Evolutionary conservation across 2,113 vertebrate species (phyloP).

Genomic region (Scortum barcoo): DNA sequence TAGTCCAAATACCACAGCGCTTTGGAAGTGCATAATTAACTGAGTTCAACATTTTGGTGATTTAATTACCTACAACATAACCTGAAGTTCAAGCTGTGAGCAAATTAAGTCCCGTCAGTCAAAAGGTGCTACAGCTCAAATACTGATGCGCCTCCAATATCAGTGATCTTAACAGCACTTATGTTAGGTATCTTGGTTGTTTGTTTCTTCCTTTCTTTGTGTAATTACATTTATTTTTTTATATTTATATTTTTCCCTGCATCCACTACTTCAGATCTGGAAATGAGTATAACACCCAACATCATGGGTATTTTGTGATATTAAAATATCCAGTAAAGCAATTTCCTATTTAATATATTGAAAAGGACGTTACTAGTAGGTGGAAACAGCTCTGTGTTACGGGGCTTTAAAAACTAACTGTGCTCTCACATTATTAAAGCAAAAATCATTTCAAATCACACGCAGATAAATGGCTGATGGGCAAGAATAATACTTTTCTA

Average conservation of each 20-base stretch:
- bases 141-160: not conserved
- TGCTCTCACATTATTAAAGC: slow-evolving; percentile 34
- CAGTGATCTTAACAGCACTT: not conserved
- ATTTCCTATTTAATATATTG: slow-evolving; percentile 7
- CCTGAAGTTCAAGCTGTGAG: slow-evolving; percentile 6
- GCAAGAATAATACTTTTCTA: slow-evolving; percentile 10
- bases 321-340: not conserved
- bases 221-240: no score
- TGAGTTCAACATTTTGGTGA: slow-evolving; percentile 32
- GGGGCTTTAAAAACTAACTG: not conserved
- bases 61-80: slow-evolving; percentile 43
- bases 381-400: slow-evolving; percentile 7
- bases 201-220: not conserved
- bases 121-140: slow-evolving; percentile 13
- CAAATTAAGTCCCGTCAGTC: slow-evolving; percentile 19
- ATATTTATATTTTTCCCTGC: no score
- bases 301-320: not conserved
- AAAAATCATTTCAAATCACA: slow-evolving; percentile 23
- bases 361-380: not conserved
- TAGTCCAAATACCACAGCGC: slow-evolving; percentile 52
- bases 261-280: not conserved
- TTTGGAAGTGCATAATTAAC: slow-evolving; percentile 36
- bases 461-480: slow-evolving; percentile 29
- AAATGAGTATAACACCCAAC: not conserved
- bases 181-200: not conserved